A percentile compares a stretch with the other conserved stretches of the same genome.
phyloP scores from a whole-genome alignment of 2,797 vertebrate genomes.

The Thamnophis elegans region DNA sequence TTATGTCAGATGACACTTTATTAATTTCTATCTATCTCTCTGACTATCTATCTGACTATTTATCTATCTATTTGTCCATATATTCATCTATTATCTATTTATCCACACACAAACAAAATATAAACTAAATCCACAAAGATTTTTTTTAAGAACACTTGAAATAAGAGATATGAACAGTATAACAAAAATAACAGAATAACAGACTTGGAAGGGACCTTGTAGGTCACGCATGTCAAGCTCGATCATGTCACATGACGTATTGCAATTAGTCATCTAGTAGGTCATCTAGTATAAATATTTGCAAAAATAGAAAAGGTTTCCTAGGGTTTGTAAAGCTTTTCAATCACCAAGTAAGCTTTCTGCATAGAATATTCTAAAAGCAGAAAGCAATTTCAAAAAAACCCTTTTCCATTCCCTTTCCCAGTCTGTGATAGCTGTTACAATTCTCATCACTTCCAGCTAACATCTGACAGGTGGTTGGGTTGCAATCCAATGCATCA shows the following conservation, averaged over 20 bases:
- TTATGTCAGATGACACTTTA: neutral
- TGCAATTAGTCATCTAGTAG: neutral
- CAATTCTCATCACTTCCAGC: neutral
- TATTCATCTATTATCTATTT: neutral
- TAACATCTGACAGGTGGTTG: neutral
- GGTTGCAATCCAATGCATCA: neutral
- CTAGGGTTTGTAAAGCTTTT: neutral
- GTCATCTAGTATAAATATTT: neutral
- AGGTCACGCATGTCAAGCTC: neutral
- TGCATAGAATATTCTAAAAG: neutral
- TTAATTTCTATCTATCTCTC: neutral
- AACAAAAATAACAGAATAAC: too few species aligned
- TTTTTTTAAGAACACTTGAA: neutral
- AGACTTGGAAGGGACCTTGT: too few species aligned
- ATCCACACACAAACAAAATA: neutral
- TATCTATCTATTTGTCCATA: neutral
- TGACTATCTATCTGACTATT: too few species aligned
- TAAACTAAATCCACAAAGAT: neutral
- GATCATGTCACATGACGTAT: too few species aligned
- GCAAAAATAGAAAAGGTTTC: neutral
- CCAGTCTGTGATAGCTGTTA: neutral
- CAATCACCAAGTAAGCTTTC: neutral
- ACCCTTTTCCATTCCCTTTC: neutral
- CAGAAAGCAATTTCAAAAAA: neutral
- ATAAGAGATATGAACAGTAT: neutral